Evolutionary conservation across 1,140 invertebrate species (phyloP).

Genomic region (Patella vulgata): DNA sequence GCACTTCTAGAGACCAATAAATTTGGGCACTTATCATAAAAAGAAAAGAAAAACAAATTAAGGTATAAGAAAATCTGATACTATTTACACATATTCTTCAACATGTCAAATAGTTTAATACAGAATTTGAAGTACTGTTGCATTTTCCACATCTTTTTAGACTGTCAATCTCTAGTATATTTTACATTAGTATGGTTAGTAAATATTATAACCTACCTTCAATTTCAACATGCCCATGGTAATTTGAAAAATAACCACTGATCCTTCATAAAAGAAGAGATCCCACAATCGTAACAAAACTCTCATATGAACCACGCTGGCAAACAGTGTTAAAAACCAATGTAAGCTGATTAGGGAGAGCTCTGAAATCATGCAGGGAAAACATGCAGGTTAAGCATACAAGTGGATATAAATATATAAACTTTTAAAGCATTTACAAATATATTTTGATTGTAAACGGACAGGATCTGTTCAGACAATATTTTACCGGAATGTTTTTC

Average conservation of each 20-base stretch:
- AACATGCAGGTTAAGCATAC: constrained; percentile 33
- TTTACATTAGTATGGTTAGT: too few species aligned
- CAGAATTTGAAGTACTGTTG: too few species aligned
- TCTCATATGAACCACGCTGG: constrained; percentile 97
- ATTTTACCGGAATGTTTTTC: too few species aligned
- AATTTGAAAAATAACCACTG: constrained; percentile 95
- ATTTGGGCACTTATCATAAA: too few species aligned
- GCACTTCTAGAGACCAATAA: too few species aligned
- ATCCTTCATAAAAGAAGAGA: constrained; percentile 92
- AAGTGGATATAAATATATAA: background rate
- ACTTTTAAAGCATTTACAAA: background rate
- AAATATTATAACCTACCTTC: constrained; percentile 74
- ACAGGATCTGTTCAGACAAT: too few species aligned
- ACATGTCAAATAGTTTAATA: too few species aligned
- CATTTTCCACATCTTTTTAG: too few species aligned
- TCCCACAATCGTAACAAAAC: constrained; percentile 97
- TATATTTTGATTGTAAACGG: background rate
- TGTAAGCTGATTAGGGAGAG: constrained; percentile 94
- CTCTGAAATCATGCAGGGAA: constrained; percentile 71
- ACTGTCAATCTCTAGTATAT: too few species aligned
- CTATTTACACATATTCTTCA: too few species aligned
- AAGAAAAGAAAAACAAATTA: too few species aligned
- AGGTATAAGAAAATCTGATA: too few species aligned
- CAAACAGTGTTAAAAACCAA: constrained; percentile 98
- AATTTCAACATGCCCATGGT: constrained; percentile 95